phyloP scores from a whole-genome alignment of 2,888 invertebrate genomes.

The Cephus sareptanus region DNA sequence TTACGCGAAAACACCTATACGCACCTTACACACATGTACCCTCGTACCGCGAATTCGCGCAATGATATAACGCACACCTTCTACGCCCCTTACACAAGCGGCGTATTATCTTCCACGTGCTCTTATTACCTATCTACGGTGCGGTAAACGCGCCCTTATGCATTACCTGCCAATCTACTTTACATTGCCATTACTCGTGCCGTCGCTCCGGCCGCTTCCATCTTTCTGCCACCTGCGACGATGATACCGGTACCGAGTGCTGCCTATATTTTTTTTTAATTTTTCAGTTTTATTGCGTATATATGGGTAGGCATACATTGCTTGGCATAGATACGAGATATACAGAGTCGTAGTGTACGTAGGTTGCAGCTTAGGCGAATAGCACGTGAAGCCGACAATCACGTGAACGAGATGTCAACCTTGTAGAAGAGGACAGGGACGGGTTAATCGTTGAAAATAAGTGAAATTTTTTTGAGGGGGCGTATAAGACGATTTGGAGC shows the following conservation, averaged over 20 bases:
- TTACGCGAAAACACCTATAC: neutral
- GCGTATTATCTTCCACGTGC: neutral
- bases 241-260: neutral
- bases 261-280: neutral
- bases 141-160: neutral
- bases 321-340: neutral
- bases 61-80: slow-evolving; percentile 5
- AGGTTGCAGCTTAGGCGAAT: neutral
- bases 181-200: neutral
- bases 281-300: neutral
- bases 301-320: neutral
- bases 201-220: neutral
- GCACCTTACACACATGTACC: neutral
- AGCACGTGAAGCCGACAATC: neutral
- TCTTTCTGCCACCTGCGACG: neutral
- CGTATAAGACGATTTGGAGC: neutral
- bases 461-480: neutral
- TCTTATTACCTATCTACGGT: neutral
- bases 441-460: neutral
- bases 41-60: neutral
- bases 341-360: neutral
- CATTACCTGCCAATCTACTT: neutral
- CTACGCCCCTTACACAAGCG: neutral
- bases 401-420: neutral
- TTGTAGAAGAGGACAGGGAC: neutral